Conservation (phyloP, 2,888 invertebrate genomes). For the Orthonevra nobilis region DNA sequence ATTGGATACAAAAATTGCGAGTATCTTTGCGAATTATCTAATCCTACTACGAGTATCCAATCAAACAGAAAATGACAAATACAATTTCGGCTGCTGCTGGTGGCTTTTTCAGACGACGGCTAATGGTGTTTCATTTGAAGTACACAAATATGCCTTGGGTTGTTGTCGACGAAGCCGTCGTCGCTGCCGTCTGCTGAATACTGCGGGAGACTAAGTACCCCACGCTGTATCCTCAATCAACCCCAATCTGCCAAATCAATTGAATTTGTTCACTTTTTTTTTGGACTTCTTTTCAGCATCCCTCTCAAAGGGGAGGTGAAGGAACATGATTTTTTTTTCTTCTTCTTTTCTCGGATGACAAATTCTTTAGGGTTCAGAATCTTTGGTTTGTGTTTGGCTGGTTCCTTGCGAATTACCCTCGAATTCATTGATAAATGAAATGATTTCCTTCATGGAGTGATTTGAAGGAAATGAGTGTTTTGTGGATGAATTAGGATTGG, state of each 20-base stretch:
- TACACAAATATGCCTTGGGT: slow-evolving; percentile 25
- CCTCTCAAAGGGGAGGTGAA: no score
- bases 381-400: slow-evolving; percentile 2
- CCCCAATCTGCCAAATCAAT: slow-evolving; percentile 69
- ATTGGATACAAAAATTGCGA: slow-evolving; percentile 52
- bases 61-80: slow-evolving; percentile 62
- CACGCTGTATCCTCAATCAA: slow-evolving; percentile 63
- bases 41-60: slow-evolving; percentile 61
- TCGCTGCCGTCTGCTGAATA: slow-evolving; percentile 27
- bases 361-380: slow-evolving; percentile 39
- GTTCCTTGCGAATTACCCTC: slow-evolving; percentile 59
- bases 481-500: slow-evolving; percentile 22
- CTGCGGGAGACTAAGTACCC: slow-evolving; percentile 53
- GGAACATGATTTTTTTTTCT: slow-evolving; percentile 9
- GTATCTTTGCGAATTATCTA: slow-evolving; percentile 66
- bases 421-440: slow-evolving; percentile 68
- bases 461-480: slow-evolving; percentile 64
- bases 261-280: slow-evolving; percentile 60
- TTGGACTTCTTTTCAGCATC: no score
- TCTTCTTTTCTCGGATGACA: slow-evolving; percentile 45
- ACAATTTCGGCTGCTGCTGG: slow-evolving; percentile 38
- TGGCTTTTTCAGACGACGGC: slow-evolving; percentile 42
- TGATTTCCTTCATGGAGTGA: slow-evolving; percentile 56
- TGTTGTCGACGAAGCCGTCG: slow-evolving; percentile 3
- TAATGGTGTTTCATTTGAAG: slow-evolving; percentile 61